Evolutionary conservation across 2,888 invertebrate genomes (phyloP).

Genomic region (Catocala sponsa): DNA sequence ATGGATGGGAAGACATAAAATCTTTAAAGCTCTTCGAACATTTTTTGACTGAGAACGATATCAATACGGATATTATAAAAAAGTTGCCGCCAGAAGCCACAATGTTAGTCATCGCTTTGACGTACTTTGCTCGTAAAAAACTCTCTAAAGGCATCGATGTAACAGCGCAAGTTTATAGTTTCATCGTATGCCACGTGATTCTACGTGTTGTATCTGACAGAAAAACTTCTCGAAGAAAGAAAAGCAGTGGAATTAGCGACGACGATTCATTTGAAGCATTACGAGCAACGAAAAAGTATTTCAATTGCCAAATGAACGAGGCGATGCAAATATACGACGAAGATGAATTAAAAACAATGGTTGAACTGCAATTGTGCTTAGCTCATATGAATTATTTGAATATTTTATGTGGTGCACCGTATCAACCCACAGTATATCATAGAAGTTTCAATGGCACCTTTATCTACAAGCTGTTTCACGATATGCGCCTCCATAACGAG

Average conservation of each 20-base stretch:
- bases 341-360: constrained; percentile 41
- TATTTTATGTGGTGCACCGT: constrained; percentile 56
- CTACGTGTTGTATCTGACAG: constrained; percentile 43
- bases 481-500: constrained; percentile 11
- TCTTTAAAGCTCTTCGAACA: constrained; percentile 33
- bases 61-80: constrained; percentile 37
- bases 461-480: constrained; percentile 49
- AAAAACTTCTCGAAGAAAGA: background rate
- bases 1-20: constrained; percentile 55
- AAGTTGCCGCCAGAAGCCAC: constrained; percentile 47
- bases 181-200: constrained; percentile 56
- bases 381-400: constrained; percentile 61
- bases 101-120: constrained; percentile 55
- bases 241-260: background rate
- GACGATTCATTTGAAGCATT: constrained; percentile 7
- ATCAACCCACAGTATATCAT: constrained; percentile 44
- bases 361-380: constrained; percentile 59
- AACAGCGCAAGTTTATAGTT: constrained; percentile 45
- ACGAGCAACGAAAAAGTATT: constrained; percentile 29
- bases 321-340: constrained; percentile 38
- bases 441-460: constrained; percentile 59
- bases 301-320: constrained; percentile 18
- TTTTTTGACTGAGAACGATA: constrained; percentile 29
- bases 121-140: constrained; percentile 55
- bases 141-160: constrained; percentile 15